These are phyloP conservation scores for Steatocranus sp. DNA, from an alignment of 2,797 vertebrate genomes.

Conservation along the genomic window DNA sequence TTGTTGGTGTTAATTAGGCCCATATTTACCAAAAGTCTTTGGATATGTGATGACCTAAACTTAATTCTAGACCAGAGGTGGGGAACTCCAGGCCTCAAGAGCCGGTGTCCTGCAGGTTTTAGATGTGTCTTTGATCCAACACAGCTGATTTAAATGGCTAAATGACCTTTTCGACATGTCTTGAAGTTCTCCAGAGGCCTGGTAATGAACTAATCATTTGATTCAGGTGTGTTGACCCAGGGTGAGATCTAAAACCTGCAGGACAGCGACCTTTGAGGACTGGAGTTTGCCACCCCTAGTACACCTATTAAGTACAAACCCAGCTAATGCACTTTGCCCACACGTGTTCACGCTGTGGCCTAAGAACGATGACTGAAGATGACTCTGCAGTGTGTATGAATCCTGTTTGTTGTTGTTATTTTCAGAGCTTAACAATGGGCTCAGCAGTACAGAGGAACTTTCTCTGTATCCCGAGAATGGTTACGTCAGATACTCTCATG, in stretches of 20 bases:
- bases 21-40: not conserved
- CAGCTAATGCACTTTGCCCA: rapidly evolving
- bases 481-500: constrained; percentile 73
- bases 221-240: not conserved
- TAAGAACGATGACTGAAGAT: not conserved
- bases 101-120: not conserved
- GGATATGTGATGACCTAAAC: not conserved
- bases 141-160: not conserved
- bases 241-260: not conserved
- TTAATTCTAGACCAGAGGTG: not conserved
- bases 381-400: not conserved
- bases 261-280: rapidly evolving
- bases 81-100: not conserved
- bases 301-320: not conserved
- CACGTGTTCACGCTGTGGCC: rapidly evolving
- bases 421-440: constrained; percentile 86
- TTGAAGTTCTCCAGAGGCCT: not conserved
- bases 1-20: not conserved
- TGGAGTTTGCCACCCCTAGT: not conserved
- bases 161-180: rapidly evolving
- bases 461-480: constrained; percentile 84
- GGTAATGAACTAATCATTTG: rapidly evolving
- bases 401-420: not conserved
- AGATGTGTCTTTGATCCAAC: not conserved
- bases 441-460: constrained; percentile 81